Evolutionary conservation across 2,888 invertebrate species (phyloP).

Genomic region (Plebejus argus): DNA sequence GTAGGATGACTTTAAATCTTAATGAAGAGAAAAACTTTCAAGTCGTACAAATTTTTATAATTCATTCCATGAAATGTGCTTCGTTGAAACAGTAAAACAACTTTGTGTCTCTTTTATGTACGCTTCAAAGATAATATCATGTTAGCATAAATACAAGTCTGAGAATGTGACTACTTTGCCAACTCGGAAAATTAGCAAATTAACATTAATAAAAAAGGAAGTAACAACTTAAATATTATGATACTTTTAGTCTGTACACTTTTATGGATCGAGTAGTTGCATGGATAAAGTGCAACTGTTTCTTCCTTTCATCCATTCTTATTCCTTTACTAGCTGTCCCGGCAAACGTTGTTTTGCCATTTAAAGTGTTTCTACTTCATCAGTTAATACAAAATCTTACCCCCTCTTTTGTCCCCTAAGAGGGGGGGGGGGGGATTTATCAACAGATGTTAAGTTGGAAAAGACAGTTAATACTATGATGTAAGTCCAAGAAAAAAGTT

Average conservation of each 20-base stretch:
- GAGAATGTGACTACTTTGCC: not conserved
- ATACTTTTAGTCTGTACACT: not conserved
- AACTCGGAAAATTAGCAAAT: not conserved
- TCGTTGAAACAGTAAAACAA: not conserved
- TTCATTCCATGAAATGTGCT: not conserved
- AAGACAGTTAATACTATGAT: too few species aligned
- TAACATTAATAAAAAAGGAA: not conserved
- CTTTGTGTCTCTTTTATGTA: conserved; percentile 23
- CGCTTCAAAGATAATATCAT: conserved; percentile 21
- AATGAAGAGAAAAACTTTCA: not conserved
- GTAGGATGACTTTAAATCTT: not conserved
- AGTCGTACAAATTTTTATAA: not conserved
- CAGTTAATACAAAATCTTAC: too few species aligned
- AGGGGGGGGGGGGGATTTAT: too few species aligned
- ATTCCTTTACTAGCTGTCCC: too few species aligned
- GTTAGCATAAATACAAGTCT: not conserved
- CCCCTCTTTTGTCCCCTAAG: too few species aligned
- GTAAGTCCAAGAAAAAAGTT: too few species aligned
- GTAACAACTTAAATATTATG: not conserved
- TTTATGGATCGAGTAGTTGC: not conserved
- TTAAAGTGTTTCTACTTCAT: too few species aligned
- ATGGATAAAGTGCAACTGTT: too few species aligned
- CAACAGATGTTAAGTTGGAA: too few species aligned
- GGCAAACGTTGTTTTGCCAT: too few species aligned
- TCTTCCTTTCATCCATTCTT: too few species aligned